Base-by-base conservation (phyloP, 2,888 invertebrate genomes). In the Scaeva pyrastri region DNA sequence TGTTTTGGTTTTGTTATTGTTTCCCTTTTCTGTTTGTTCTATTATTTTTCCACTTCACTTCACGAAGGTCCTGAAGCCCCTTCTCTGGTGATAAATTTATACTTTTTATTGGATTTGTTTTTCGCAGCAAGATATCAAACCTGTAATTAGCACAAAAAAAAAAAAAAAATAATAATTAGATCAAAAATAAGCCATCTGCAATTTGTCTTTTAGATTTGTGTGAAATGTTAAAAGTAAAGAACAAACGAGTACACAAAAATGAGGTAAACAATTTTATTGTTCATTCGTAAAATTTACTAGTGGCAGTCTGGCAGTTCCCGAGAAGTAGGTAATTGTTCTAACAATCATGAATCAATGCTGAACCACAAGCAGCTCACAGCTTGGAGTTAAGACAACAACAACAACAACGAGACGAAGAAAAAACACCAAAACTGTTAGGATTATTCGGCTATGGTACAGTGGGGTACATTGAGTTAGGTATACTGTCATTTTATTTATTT, bases 261-360 rank as follows among this genome's bases (percentile, higher is more conserved):
- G 39, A 79, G 36, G 71, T 84, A 84, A 84, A 79, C 75, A 72
- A 75, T 75, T 75, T 79, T 43, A 79, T 79, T 84, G 79, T 79
- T 84, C 74, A 60, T 23, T 52, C 31, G 56, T 31, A 66, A 73
- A 60, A 79, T 85, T 31, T 41, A 85, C 55, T 62, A 68, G 10
- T 71, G 68, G 80, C 36, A 12, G 5, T 31, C n/a, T n/a, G n/a
- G n/a, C n/a, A n/a, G 2, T 60, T 55, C n/a, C 55, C n/a, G 66
- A 23, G 68, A 80, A 80, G 84, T 85, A 72, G 84, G 39, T 72
- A 80, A 60, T 64, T 85, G 76, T 76, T 73, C 85, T 80, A 81
- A 85, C 73, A 85, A 81, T 85, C 76, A 81, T 31, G 31, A n/a
- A n/a, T n/a, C n/a, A n/a, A 73, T 80, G 76, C 14, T 76, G 55